Base-by-base conservation (phyloP, 1,140 invertebrate species). In the Pomacea maculata region DNA sequence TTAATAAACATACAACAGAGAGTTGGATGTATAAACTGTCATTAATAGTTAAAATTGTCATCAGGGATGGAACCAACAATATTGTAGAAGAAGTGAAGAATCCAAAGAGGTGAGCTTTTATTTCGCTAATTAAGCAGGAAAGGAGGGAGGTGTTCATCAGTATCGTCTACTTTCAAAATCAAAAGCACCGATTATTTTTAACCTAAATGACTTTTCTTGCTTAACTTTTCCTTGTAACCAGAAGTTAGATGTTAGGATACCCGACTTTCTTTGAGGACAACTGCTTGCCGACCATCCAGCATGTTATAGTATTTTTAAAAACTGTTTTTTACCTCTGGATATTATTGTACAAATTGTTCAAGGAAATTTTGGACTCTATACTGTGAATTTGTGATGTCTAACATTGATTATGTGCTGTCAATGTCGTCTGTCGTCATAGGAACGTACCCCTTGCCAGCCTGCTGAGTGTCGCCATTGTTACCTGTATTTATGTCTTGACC, bases 361-460 rank as follows among this genome's bases (percentile, higher is more conserved):
- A 34, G 70, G 25, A 1, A 15, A 71, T 15, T 7, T 15, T 34
- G 19, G 45, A 71, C 45, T 8, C 1, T 34, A 3, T 71, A 15
- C n/a, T 25, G 34, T 71, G 11, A 71, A 71, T n/a, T 29, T 29
- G 70, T 71, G 70, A 71, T 29, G 70, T 29, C 14, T 15, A n/a
- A n/a, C 1, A 1, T 34, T 14, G 34, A 52, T 29, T 73, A 73
- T 1, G 45, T 21, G 52, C 19, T 52, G 52, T 34, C 1, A 29
- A 45, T 45, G 57, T 57, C 17, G 67, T 73, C 52, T 80, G 79
- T 67, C 19, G 15, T 80, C 82, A 55, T 76, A 92, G 92, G 83
- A 93, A 93, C 82, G 86, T 93, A 4, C 92, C 92, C 4, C 82
- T 91, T 52, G 90, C 92, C 17, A 90, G 93, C 29, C 88, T 93